Evolutionary conservation across 2,888 invertebrate genomes (phyloP), one percentile per base, ranked within the genome.

Genomic region (Pheosia tremula): DNA sequence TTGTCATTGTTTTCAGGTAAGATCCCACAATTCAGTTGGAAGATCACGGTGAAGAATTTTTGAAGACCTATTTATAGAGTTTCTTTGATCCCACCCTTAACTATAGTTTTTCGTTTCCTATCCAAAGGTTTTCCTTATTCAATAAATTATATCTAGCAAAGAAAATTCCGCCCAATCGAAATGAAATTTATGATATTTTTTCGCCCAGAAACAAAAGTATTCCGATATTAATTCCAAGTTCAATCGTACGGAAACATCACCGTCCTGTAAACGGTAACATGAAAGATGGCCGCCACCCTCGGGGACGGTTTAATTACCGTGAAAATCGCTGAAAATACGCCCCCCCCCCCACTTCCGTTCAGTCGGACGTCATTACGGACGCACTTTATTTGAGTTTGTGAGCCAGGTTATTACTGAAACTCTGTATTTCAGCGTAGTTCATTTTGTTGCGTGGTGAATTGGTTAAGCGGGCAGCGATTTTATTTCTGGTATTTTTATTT

Each of bases 341-440:
- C 64, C 50, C 13, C 10, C 47, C 43, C 9, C 5, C 47, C 11
- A 4, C 47, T 47, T n/a, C 66, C 61, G 61, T 69, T 65, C 66
- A 60, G 36, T 3, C 71, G 69, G 64, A 66, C 76, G 71, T 78
- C 78, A 81, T 82, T 79, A 82, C 68, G 75, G 71, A 77, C 78
- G 75, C 75, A 76, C 72, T 79, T 82, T 78, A 75, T 79, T 82
- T 82, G 80, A 78, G 81, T 79, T 78, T 74, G 75, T 72, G 76
- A 76, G 77, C 69, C 72, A 68, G 70, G 78, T 80, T 80, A 79
- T 82, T 78, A 78, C 82, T 79, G 76, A 74, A 74, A 78, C 75
- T 80, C 77, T 71, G 77, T 75, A 78, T 77, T 81, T 80, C 75
- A 74, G 63, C 75, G 72, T 76, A 68, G 74, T 78, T 77, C 75